Percentiles rank a stretch among this genome's conserved stretches.
phyloP scores from a whole-genome alignment of 2,797 vertebrate genomes.

The Acrocephalus scirpaceus region DNA sequence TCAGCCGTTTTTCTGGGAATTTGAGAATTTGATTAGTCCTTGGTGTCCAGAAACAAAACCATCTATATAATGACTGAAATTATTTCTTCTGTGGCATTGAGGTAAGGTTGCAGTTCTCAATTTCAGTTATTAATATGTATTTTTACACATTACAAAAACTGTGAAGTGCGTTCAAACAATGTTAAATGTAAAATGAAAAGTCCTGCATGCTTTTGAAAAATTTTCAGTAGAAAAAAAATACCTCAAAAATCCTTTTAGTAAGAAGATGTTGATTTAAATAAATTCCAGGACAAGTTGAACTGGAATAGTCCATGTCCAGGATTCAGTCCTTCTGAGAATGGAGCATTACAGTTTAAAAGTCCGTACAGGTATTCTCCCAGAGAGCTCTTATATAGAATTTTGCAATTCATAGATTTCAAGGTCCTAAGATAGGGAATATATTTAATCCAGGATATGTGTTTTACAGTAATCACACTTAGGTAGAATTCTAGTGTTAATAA shows the following conservation, averaged over 20 bases:
- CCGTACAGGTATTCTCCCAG: neutral
- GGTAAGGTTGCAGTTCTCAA: neutral
- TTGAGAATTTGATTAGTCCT: neutral
- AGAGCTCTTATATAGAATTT: neutral
- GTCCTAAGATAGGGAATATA: neutral
- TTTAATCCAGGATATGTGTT: neutral
- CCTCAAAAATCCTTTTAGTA: neutral
- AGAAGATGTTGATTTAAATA: neutral
- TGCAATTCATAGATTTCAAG: neutral
- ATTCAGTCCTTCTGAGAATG: neutral
- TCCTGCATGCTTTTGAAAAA: neutral
- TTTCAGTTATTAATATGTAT: neutral
- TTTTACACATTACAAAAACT: neutral
- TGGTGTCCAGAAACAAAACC: constrained; percentile 12
- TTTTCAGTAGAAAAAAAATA: neutral
- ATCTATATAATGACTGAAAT: neutral
- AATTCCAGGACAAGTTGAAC: neutral
- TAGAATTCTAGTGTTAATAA: neutral
- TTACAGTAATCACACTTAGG: neutral
- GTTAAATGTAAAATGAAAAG: neutral
- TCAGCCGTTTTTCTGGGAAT: constrained; percentile 34
- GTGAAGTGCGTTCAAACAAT: neutral
- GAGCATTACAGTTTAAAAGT: neutral
- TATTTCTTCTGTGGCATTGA: neutral
- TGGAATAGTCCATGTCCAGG: neutral